Evolutionary conservation across 2,888 invertebrate genomes (phyloP), one percentile per base, ranked within the genome.

Genomic region (Leptarthrus brevirostris): DNA sequence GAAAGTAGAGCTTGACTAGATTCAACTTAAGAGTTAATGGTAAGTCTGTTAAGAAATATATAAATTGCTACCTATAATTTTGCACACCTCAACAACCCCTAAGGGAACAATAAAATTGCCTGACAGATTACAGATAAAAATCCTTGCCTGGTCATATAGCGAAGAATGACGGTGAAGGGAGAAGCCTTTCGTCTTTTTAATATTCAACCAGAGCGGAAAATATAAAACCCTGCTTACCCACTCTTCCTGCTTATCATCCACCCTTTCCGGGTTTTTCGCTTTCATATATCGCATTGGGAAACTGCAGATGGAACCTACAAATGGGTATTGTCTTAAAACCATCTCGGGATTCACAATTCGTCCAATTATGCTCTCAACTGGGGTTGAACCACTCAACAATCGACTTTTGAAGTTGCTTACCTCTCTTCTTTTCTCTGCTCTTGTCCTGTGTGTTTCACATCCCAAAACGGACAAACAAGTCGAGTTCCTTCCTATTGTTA

Each of bases 1-100:
- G 44, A 64, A 64, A 44, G 14, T 64, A n/a, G 47, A 44, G 44
- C 64, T 22, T 44, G 44, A n/a, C 44, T 44, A 64, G 18, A 12
- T 24, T 22, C 44, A 64, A 26, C 40, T 47, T n/a, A 14, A 20
- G 24, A 47, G 44, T 44, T 14, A 22, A 64, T 44, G 64, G 64
- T 64, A 24, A 64, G 64, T 64, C 24, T 64, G 20, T 24, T 14
- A 22, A 20, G 64, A 64, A 44, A 16, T 64, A 24, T 16, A 47
- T 64, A 44, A 64, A 61, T 61, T 56, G 61, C 18, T n/a, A n/a
- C n/a, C 18, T 61, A 40, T 36, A n/a, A 30, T 30, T 30, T 30
- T 30, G 5, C 8, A 40, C 40, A 40, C n/a, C n/a, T 8, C 1
- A 30, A 30, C 30, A 30, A 30, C 8, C 30, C 4, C 16, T 22